Evolutionary conservation across 2,113 vertebrate genomes (phyloP).

Genomic region (Corythaixoides concolor): DNA sequence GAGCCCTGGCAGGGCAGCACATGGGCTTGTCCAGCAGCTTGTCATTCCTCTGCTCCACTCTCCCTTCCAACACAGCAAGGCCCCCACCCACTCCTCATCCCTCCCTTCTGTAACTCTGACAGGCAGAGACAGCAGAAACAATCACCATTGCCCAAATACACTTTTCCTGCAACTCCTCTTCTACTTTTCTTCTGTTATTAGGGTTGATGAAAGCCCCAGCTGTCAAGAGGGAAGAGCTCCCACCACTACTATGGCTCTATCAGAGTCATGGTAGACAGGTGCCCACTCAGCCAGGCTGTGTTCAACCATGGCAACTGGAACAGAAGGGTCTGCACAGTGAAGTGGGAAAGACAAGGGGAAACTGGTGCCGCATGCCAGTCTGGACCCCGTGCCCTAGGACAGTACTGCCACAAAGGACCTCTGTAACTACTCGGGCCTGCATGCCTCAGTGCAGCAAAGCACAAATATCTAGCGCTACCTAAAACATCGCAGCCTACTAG

Average conservation of each 20-base stretch:
- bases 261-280: background rate
- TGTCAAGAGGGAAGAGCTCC: background rate
- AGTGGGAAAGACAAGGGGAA: background rate
- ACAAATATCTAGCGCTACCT: accelerated
- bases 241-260: background rate
- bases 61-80: background rate
- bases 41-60: no score
- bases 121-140: background rate
- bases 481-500: background rate
- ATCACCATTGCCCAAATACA: background rate
- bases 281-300: background rate
- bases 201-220: background rate
- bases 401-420: background rate
- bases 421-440: background rate
- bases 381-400: background rate
- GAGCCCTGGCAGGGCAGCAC: background rate
- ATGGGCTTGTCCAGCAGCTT: background rate
- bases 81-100: background rate
- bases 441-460: background rate
- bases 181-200: background rate
- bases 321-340: background rate
- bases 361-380: background rate
- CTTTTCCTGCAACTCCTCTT: background rate
- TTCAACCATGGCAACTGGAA: background rate
- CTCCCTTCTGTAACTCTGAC: background rate